phyloP scores from a whole-genome alignment of 1,140 invertebrate species.

The Danaus melanippus region DNA sequence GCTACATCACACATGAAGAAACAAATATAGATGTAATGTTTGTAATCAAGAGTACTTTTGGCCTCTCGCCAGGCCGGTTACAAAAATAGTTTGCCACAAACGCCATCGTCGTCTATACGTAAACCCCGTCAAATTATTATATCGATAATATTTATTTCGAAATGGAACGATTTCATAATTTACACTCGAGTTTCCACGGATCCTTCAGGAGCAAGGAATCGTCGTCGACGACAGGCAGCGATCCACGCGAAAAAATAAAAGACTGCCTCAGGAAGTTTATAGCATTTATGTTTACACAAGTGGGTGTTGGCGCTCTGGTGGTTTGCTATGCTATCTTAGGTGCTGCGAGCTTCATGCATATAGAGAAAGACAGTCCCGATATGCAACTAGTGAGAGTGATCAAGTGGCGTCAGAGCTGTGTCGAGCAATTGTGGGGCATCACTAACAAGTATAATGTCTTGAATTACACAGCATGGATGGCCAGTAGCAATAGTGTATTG shows the following conservation, averaged over 20 bases:
- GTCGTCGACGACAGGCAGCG: conserved; percentile 77
- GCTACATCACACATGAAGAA: too few species aligned
- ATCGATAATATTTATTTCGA: conserved; percentile 16
- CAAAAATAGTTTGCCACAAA: conserved; percentile 46
- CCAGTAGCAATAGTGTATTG: conserved; percentile 78
- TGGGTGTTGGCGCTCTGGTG: conserved; percentile 95
- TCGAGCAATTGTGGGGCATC: conserved; percentile 81
- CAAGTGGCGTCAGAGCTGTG: conserved; percentile 70
- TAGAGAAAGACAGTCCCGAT: conserved; percentile 83
- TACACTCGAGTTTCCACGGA: conserved; percentile 54
- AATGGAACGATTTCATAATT: conserved; percentile 52
- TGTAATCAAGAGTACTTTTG: conserved; percentile 28
- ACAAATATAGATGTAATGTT: conserved; percentile 15
- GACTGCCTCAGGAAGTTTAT: conserved; percentile 88
- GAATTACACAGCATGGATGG: conserved; percentile 80
- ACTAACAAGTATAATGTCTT: conserved; percentile 83
- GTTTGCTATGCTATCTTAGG: conserved; percentile 96
- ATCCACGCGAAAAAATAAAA: conserved; percentile 81
- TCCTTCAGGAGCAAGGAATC: conserved; percentile 79
- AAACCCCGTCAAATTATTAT: conserved; percentile 16
- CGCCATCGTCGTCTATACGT: conserved; percentile 18
- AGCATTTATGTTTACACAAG: conserved; percentile 93
- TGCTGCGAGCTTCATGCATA: conserved; percentile 90
- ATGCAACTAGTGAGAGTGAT: conserved; percentile 70
- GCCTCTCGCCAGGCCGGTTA: conserved; percentile 42